These are phyloP conservation scores for Henricia sp. DNA, from an alignment of 53 echinoderm and acorn worm species.

Conservation along the genomic window DNA sequence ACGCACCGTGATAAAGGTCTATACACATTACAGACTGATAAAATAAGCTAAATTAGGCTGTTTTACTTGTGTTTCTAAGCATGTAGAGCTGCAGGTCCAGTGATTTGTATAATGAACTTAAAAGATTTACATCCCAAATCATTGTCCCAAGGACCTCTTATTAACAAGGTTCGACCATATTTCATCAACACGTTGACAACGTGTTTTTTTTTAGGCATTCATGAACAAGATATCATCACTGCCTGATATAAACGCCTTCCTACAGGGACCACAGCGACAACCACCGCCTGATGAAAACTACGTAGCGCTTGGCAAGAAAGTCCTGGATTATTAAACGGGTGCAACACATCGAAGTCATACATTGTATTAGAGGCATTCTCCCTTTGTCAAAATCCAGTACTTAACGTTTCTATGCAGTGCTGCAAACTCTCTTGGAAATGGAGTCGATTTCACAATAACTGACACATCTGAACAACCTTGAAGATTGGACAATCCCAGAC, in stretches of 20 bases:
- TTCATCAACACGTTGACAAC: not conserved
- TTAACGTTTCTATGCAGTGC: too few relatives aligned
- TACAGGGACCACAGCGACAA: slow-evolving; percentile 60
- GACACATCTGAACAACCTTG: too few relatives aligned
- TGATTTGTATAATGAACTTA: not conserved
- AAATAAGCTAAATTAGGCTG: too few relatives aligned
- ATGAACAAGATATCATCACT: slow-evolving; percentile 57
- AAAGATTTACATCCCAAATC: not conserved
- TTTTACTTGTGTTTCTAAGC: too few relatives aligned
- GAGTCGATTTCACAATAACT: too few relatives aligned
- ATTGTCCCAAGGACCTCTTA: not conserved
- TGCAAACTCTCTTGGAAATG: too few relatives aligned
- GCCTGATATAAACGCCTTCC: slow-evolving; percentile 68
- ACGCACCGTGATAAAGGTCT: not conserved
- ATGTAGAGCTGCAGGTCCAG: too few relatives aligned
- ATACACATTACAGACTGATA: not conserved
- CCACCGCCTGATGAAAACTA: slow-evolving; percentile 61
- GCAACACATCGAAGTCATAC: too few relatives aligned
- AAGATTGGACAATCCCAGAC: too few relatives aligned
- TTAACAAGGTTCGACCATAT: not conserved
- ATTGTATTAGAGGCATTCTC: too few relatives aligned
- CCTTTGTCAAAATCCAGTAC: too few relatives aligned
- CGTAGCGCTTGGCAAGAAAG: slow-evolving; percentile 33
- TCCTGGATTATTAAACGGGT: too few relatives aligned
- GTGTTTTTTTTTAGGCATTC: slow-evolving; percentile 43